phyloP scores from a whole-genome alignment of 2,113 vertebrate species.

The Nycticorax nycticorax region DNA sequence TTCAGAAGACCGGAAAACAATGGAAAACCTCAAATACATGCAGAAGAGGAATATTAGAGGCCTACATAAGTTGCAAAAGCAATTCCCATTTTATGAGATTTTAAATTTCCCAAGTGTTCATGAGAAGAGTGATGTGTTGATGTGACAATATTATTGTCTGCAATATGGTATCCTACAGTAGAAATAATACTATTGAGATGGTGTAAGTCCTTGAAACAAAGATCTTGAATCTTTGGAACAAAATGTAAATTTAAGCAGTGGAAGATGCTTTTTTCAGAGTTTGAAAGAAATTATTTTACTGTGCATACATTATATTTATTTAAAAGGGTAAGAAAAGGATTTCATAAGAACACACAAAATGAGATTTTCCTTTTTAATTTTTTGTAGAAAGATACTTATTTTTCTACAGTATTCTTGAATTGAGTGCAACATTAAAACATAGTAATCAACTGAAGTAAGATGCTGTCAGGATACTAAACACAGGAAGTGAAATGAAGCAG shows the following conservation, averaged over 20 bases:
- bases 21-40: not conserved
- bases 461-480: not conserved
- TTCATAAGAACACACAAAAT: not conserved
- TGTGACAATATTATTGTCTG: not conserved
- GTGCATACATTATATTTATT: not conserved
- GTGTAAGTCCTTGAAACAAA: not conserved
- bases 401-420: not conserved
- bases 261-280: not conserved
- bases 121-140: not conserved
- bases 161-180: accelerated
- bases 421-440: not conserved
- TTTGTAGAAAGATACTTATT: not conserved
- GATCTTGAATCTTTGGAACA: not conserved
- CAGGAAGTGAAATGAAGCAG: not conserved
- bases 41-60: not conserved
- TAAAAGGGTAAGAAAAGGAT: not conserved
- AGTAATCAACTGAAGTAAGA: not conserved
- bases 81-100: not conserved
- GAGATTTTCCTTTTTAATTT: not conserved
- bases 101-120: not conserved
- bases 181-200: not conserved
- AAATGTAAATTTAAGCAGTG: not conserved
- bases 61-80: not conserved
- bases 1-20: not conserved
- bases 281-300: not conserved